phyloP scores from a whole-genome alignment of 2,797 vertebrate species.

The Erethizon dorsatum region DNA sequence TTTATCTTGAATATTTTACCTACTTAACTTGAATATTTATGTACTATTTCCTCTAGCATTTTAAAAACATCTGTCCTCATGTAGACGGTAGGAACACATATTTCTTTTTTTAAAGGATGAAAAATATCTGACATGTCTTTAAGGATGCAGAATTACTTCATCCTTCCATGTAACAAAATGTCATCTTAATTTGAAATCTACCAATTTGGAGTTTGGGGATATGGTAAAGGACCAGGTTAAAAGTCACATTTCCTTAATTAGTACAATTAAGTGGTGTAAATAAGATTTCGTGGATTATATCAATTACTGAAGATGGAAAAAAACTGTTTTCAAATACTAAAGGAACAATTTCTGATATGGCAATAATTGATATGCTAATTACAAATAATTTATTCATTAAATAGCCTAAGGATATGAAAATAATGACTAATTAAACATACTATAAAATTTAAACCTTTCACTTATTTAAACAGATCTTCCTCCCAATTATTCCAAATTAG shows the following conservation, averaged over 20 bases:
- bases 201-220: constrained; percentile 24
- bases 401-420: constrained; percentile 62
- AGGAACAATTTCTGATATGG: constrained; percentile 31
- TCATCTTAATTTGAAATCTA: constrained; percentile 44
- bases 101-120: constrained; percentile 19
- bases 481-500: constrained; percentile 77
- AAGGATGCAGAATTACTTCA: constrained; percentile 34
- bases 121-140: not conserved
- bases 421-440: constrained; percentile 75
- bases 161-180: not conserved
- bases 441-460: constrained; percentile 81
- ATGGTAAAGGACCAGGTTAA: not conserved
- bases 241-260: not conserved
- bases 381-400: constrained; percentile 77
- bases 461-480: constrained; percentile 76
- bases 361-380: constrained; percentile 75
- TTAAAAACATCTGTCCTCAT: constrained; percentile 16
- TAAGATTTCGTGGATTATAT: constrained; percentile 34
- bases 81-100: not conserved
- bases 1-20: not conserved
- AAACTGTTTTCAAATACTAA: constrained; percentile 73
- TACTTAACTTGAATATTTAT: constrained; percentile 9
- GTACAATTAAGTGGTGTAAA: constrained; percentile 36
- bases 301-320: constrained; percentile 58
- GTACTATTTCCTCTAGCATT: not conserved